Evolutionary conservation across 2,797 vertebrate genomes (phyloP), one percentile per base, ranked within the genome.

Genomic region (Peromyscus attwateri): DNA sequence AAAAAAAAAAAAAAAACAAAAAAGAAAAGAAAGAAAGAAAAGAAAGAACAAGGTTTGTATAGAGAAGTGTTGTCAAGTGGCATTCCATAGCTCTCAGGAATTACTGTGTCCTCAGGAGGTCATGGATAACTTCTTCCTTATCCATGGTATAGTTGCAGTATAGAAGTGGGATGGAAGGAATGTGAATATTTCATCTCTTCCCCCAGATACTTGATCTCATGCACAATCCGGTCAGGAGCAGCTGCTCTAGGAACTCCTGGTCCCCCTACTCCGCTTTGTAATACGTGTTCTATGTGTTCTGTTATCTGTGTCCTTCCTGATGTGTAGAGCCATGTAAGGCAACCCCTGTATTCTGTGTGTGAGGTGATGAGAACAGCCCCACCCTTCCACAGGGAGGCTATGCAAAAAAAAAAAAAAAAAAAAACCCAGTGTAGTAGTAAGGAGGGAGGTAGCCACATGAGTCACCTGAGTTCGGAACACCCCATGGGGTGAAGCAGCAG

Each of bases 131-230:
- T 12, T 12, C 2, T 10, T 83, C 46, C 68, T 23, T 34, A 16
- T 6, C 34, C 12, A 0, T 12, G 0, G 17, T 23, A 29, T 1
- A 3, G 27, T 27, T 2, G 43, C 8, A 21, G 49, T 11, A 0
- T 1, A 17, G 12, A 34, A 1, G 6, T n/a, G 49, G 55, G 62
- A 2, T 19, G 40, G 66, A 27, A 13, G 37, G 12, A 21, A 4
- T 29, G 4, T 14, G 12, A 34, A 0, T 0, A 0, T n/a, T 43
- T n/a, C 6, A 0, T 40, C 29, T 25, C 68, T 76, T 19, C 6
- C 29, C 46, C 3, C 3, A 10, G 60, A 52, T 1, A 14, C 75
- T 73, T 6, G 1, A 3, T 84, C 1, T 4, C 29, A 21, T 1
- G 6, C 2, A 10, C 57, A 40, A 25, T 57, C 64, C 1, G 0